These are phyloP conservation scores for Pristionchus mayeri DNA, from an alignment of 2,888 invertebrate genomes.

Conservation along the genomic window DNA sequence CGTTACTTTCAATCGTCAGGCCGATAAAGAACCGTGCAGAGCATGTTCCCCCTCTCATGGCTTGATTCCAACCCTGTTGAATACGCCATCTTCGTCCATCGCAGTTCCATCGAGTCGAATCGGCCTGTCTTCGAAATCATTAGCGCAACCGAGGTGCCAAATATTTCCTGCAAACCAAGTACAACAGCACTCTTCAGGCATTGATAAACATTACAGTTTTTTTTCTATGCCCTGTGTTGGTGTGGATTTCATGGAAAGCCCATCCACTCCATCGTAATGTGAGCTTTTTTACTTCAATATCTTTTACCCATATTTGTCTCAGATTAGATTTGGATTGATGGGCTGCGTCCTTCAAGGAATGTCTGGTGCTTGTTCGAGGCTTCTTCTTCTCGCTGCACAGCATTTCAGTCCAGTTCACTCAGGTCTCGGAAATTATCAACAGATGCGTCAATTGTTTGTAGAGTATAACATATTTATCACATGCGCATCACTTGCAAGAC, in stretches of 20 bases:
- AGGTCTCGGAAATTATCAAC: background rate
- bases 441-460: background rate
- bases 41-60: too few relatives aligned
- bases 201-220: background rate
- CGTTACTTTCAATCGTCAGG: too few relatives aligned
- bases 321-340: background rate
- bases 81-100: constrained; percentile 3
- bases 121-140: constrained; percentile 18
- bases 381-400: background rate
- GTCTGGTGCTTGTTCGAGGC: background rate
- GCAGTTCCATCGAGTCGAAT: background rate
- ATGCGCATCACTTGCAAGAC: background rate
- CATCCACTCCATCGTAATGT: constrained; percentile 21
- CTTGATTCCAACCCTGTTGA: background rate
- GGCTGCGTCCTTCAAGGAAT: background rate
- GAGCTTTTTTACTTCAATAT: too few relatives aligned
- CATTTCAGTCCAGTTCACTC: background rate
- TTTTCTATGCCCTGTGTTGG: background rate
- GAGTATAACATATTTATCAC: background rate
- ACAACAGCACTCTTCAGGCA: background rate
- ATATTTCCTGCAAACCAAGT: background rate
- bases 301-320: background rate
- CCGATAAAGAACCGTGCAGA: too few relatives aligned
- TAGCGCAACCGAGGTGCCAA: background rate
- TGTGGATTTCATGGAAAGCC: background rate